Conservation (phyloP, 2,888 invertebrate genomes). For the Zhengitettix transpicula region DNA sequence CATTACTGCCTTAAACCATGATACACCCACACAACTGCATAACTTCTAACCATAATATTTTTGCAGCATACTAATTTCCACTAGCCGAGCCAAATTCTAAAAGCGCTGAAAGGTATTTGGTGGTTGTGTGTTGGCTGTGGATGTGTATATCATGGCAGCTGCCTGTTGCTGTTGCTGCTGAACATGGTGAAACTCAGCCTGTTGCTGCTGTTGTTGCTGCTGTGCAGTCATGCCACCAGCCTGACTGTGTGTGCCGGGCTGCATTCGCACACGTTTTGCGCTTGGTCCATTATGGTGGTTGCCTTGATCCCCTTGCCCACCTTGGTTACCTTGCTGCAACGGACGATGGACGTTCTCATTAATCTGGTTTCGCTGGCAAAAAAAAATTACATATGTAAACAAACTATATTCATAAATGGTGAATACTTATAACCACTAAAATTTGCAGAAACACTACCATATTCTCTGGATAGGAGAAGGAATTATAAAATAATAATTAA, state of each 20-base stretch:
- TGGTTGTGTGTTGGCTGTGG: conserved; percentile 14
- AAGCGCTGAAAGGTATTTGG: background rate
- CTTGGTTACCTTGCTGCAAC: conserved; percentile 13
- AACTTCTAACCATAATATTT: too few relatives aligned
- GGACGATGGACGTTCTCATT: too few relatives aligned
- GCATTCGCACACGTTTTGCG: conserved; percentile 37
- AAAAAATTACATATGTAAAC: too few relatives aligned
- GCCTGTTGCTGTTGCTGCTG: conserved; percentile 12
- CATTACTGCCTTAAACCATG: too few relatives aligned
- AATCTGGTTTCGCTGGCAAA: too few relatives aligned
- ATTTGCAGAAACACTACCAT: too few relatives aligned
- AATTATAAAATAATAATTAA: too few relatives aligned
- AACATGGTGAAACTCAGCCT: conserved; percentile 13
- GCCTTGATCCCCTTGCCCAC: conserved; percentile 18
- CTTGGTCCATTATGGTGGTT: conserved; percentile 33
- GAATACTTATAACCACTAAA: too few relatives aligned
- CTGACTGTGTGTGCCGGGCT: conserved; percentile 17
- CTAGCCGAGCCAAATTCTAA: background rate
- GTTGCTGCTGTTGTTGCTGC: conserved; percentile 23
- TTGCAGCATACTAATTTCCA: background rate
- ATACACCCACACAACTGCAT: too few relatives aligned
- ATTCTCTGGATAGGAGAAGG: too few relatives aligned
- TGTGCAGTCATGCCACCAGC: conserved; percentile 9
- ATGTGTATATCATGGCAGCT: conserved; percentile 15
- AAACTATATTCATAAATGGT: too few relatives aligned